These are phyloP conservation scores for Ephydatia muelleri DNA, from an alignment of 37 sponge, comb jelly and placozoan genomes.

Conservation along the genomic window DNA sequence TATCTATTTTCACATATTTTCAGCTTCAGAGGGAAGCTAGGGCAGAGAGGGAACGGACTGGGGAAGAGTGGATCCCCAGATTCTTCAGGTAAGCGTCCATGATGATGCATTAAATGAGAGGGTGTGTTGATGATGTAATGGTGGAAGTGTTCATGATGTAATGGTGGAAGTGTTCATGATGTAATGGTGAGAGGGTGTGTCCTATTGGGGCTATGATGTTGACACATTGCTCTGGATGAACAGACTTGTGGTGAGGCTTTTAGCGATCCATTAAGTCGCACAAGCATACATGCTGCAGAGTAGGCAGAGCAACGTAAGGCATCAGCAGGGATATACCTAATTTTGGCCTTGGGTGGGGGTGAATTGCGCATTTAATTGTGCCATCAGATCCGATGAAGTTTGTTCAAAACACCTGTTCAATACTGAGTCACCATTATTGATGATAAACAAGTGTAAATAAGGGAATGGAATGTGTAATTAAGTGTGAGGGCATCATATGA, in stretches of 20 bases:
- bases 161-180: too few relatives aligned
- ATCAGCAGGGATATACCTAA: too few relatives aligned
- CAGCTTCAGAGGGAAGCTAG: conserved; percentile 80
- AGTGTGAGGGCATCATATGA: not conserved
- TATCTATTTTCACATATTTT: not conserved
- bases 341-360: too few relatives aligned
- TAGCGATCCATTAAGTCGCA: not conserved
- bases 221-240: not conserved
- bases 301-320: too few relatives aligned
- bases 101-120: too few relatives aligned
- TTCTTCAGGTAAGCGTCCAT: conserved; percentile 58
- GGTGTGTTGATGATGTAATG: too few relatives aligned
- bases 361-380: too few relatives aligned
- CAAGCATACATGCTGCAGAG: not conserved
- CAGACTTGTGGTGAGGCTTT: not conserved
- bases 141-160: too few relatives aligned
- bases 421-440: too few relatives aligned
- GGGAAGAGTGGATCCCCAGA: conserved; percentile 63
- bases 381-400: too few relatives aligned
- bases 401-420: too few relatives aligned
- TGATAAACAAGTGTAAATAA: not conserved
- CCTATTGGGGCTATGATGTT: not conserved
- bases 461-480: not conserved
- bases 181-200: not conserved
- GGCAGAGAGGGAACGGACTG: conserved; percentile 58